Evolutionary conservation across 2,113 vertebrate species (phyloP).

Genomic region (Cryptotis parvus): DNA sequence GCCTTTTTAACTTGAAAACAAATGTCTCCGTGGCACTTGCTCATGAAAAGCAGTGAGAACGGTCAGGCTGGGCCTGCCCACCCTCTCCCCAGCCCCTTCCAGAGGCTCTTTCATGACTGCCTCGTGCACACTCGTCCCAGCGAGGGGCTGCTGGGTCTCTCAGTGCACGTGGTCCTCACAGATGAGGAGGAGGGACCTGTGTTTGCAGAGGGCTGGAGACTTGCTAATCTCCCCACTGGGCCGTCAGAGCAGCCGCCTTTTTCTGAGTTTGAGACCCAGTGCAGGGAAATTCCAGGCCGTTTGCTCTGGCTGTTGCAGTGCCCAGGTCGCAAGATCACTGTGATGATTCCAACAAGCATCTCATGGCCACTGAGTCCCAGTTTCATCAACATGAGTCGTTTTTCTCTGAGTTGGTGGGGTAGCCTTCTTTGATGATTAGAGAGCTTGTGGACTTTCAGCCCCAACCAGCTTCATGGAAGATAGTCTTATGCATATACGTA

Average conservation of each 20-base stretch:
- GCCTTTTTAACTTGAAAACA: neutral
- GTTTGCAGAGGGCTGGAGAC: neutral
- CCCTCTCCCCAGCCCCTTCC: neutral
- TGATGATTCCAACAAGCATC: no score
- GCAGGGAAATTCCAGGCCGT: neutral
- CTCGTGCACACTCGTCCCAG: neutral
- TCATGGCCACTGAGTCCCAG: no score
- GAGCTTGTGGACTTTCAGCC: neutral
- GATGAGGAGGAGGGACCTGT: neutral
- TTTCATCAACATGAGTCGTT: no score
- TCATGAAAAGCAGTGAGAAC: neutral
- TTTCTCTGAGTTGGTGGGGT: neutral
- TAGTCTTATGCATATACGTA: neutral
- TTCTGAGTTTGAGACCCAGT: neutral
- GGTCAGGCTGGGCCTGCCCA: neutral
- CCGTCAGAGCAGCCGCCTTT: neutral
- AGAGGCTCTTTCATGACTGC: neutral
- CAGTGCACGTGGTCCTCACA: neutral
- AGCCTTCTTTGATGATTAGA: slow-evolving; percentile 28
- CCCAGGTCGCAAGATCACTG: no score
- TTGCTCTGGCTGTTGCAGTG: neutral
- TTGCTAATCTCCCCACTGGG: neutral
- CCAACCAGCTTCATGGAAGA: slow-evolving; percentile 32
- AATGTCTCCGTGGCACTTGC: neutral
- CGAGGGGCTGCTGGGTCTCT: neutral